Percentiles rank a stretch among this genome's conserved stretches.
Evolutionary conservation across 2,113 vertebrate genomes (phyloP).

Genomic region (Pachycephala philippinensis): DNA sequence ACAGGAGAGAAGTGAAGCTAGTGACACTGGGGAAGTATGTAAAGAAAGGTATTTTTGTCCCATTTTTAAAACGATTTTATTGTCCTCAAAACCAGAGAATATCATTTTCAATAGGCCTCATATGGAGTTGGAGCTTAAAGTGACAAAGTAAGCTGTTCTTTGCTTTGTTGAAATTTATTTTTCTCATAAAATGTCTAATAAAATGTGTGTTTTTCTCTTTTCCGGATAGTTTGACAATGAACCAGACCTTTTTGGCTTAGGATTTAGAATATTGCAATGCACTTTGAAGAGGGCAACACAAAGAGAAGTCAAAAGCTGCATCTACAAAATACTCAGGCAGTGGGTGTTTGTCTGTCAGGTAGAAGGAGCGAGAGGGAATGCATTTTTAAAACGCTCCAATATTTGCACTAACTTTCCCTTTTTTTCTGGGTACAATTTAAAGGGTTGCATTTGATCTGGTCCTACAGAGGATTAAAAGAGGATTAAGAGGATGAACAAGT

Average conservation of each 20-base stretch:
- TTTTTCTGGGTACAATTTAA: background rate
- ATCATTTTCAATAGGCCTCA: background rate
- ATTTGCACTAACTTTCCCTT: background rate
- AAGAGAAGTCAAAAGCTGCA: background rate
- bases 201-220: background rate
- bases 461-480: slow-evolving; percentile 4
- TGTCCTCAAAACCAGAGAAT: background rate
- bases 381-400: background rate
- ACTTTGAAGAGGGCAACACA: background rate
- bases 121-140: background rate
- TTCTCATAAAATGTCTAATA: background rate
- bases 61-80: accelerated
- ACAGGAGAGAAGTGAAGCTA: background rate
- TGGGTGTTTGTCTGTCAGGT: background rate
- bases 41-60: background rate
- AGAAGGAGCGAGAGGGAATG: background rate
- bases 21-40: background rate
- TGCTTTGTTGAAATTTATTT: background rate
- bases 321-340: background rate
- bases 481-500: slow-evolving; percentile 29
- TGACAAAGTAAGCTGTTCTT: background rate
- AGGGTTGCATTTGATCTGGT: background rate
- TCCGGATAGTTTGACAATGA: background rate
- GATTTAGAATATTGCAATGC: background rate
- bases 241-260: background rate